These are phyloP conservation scores for Anguilla marmorata DNA, from an alignment of 2,797 vertebrate species.

Conservation along the genomic window DNA sequence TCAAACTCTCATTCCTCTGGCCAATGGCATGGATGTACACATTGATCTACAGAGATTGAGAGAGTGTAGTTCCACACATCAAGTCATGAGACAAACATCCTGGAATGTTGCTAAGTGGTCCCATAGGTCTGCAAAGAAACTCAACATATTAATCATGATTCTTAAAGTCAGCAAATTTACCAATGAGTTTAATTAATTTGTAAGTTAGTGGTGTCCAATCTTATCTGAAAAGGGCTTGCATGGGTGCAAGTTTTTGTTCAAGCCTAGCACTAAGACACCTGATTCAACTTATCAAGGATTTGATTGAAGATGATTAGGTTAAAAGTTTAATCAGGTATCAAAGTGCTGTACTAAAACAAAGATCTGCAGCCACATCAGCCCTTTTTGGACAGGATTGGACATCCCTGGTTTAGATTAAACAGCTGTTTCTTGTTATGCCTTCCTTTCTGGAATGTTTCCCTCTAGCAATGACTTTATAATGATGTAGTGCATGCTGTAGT, in stretches of 20 bases:
- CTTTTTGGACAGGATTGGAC: no score
- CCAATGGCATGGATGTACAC: slow-evolving; percentile 77
- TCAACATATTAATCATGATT: background rate
- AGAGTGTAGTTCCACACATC: background rate
- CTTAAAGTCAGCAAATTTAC: background rate
- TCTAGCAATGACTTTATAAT: background rate
- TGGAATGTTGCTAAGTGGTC: background rate
- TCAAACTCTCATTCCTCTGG: background rate
- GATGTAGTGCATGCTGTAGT: background rate
- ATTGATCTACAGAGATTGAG: slow-evolving; percentile 70
- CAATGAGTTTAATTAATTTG: no score
- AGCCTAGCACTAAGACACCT: no score
- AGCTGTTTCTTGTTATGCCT: background rate
- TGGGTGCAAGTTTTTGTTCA: no score
- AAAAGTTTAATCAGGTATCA: no score
- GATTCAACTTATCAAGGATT: no score
- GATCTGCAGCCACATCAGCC: no score
- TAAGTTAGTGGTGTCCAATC: no score
- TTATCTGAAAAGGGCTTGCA: no score
- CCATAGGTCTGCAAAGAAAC: background rate
- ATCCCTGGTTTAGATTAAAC: background rate
- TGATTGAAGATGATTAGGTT: no score
- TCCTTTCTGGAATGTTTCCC: background rate
- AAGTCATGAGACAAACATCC: background rate
- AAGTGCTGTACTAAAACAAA: no score